Evolutionary conservation across 2,888 invertebrate species (phyloP).

Genomic region (Salticus scenicus): DNA sequence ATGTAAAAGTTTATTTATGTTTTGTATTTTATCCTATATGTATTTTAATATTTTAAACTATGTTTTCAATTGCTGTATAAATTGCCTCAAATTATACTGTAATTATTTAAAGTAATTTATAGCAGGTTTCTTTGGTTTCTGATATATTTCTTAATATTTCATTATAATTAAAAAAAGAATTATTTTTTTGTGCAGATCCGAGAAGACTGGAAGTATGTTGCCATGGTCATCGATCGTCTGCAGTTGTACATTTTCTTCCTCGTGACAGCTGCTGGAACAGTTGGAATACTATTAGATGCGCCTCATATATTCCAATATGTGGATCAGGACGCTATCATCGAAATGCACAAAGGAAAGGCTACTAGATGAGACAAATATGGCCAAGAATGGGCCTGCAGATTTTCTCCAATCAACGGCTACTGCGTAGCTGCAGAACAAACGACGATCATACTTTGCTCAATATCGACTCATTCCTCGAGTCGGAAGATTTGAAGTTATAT

Average conservation of each 20-base stretch:
- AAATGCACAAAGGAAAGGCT: conserved; percentile 84
- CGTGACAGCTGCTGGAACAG: conserved; percentile 95
- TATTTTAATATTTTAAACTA: too few relatives aligned
- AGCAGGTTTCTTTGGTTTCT: too few relatives aligned
- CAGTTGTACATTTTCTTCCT: conserved; percentile 97
- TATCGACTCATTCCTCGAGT: background rate
- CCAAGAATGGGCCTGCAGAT: background rate
- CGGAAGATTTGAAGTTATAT: background rate
- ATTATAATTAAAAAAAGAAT: too few relatives aligned
- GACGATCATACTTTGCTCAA: conserved; percentile 13
- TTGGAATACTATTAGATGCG: conserved; percentile 97
- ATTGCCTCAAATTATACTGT: too few relatives aligned
- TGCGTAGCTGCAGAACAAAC: background rate
- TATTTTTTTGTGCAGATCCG: conserved; percentile 83
- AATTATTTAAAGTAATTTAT: too few relatives aligned
- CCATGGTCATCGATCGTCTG: conserved; percentile 97
- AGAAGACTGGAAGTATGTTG: conserved; percentile 99
- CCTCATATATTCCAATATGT: conserved; percentile 98
- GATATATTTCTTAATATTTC: too few relatives aligned
- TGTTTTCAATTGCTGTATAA: too few relatives aligned
- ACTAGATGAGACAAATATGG: conserved; percentile 37
- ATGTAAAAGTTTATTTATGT: too few relatives aligned
- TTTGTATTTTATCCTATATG: too few relatives aligned
- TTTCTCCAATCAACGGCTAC: background rate
- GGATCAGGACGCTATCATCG: conserved; percentile 96